Evolutionary conservation across 1,140 invertebrate species (phyloP), one percentile per base, ranked within the genome.

Genomic region (Drusus annulatus): DNA sequence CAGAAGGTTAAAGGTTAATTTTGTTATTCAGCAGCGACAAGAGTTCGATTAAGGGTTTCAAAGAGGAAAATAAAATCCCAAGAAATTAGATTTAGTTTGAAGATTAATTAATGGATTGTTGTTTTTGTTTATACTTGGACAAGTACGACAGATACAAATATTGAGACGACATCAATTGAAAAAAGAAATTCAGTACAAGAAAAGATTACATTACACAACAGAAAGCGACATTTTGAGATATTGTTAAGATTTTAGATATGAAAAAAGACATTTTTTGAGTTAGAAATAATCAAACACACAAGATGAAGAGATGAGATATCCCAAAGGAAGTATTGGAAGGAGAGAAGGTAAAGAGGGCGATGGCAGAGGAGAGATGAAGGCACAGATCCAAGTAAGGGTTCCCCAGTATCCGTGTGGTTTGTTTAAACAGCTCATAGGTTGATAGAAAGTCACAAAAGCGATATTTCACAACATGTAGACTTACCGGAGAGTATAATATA

Each of bases 1-100:
- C 36, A 2, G 36, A 86, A 85, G 81, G 52, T 75, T 51, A 63
- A 82, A 54, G 13, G n/a, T 58, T 17, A 19, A 58, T 16, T 65
- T 71, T 54, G 68, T 71, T 71, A 71, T 71, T 71, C 68, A 51
- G 17, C 36, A 71, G 68, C 31, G n/a, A 23, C n/a, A 16, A 58
- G 21, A 78, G 45, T 76, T 50, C n/a, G 10, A 62, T 28, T 68
- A 19, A 65, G 80, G 2, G 5, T 52, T 52, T 71, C 10, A 71
- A 23, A 71, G 45, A 52, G 17, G 45, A 21, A 23, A 17, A 71
- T 45, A 69, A 51, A 54, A 21, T 71, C 68, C 68, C 68, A 54
- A 71, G 21, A 71, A 71, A 71, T 17, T 51, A 50, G 65, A 45
- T 65, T 60, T 60, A 23, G 56, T 60, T 60, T 17, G 19, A 23